Evolutionary conservation across 2,888 invertebrate genomes (phyloP).

Genomic region (Tuberolachnus salignus): DNA sequence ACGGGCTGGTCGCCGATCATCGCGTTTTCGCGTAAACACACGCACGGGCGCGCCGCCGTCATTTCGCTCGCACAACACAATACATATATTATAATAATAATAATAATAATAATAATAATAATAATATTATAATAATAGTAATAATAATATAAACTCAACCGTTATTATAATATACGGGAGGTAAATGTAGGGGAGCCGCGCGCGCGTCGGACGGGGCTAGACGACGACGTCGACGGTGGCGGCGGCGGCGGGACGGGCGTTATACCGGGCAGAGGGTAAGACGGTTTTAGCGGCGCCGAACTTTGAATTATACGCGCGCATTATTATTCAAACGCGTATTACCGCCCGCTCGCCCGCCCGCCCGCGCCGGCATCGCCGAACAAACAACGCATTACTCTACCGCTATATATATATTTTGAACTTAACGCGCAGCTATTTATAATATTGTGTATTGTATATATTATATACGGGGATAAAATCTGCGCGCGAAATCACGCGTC

Average conservation of each 20-base stretch:
- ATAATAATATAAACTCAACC: not conserved
- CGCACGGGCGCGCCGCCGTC: too few species aligned
- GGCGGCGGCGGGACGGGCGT: too few species aligned
- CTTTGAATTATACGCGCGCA: constrained; percentile 30
- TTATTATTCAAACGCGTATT: constrained; percentile 36
- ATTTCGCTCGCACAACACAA: too few species aligned
- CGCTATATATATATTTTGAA: not conserved
- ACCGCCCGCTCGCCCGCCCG: not conserved
- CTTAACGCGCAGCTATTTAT: not conserved
- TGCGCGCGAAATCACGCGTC: too few species aligned
- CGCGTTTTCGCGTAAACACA: too few species aligned
- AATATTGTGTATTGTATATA: not conserved
- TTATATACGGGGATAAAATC: too few species aligned
- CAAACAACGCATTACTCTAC: not conserved
- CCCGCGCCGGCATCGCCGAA: not conserved
- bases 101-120: not conserved
- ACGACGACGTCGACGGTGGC: too few species aligned
- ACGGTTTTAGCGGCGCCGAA: constrained; percentile 30
- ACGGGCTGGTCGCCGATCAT: too few species aligned
- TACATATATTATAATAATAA: too few species aligned
- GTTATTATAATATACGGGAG: not conserved
- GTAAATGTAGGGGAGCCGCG: not conserved
- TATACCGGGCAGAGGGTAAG: too few species aligned
- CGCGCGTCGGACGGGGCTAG: not conserved
- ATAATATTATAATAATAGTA: not conserved